Evolutionary conservation across 2,113 vertebrate genomes (phyloP), one percentile per base, ranked within the genome.

Genomic region (Tauraco erythrolophus): DNA sequence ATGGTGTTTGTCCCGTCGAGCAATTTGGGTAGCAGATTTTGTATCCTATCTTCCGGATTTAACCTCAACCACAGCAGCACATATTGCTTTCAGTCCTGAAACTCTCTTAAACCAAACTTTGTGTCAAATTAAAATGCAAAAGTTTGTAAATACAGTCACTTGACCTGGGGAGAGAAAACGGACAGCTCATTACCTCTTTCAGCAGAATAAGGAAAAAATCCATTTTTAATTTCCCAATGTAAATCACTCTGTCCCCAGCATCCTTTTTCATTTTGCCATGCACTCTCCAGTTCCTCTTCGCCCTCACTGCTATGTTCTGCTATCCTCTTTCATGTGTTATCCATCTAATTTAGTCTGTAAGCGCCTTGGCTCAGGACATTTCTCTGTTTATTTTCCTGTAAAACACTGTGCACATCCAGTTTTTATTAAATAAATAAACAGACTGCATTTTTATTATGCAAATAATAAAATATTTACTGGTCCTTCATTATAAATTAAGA

Each of bases 21-120:
- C 70, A 92, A 79, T 90, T 88, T 70, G 66, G 75, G 27, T 54
- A 89, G 66, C 84, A 94, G 82, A 91, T 91, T 94, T 91, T 84
- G 33, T 70, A 78, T 94, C 30, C 62, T 37, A 6, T 66, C 84
- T 87, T 75, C 41, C 1, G 0, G 61, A 84, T 95, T 96, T 95
- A 94, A 92, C 84, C 78, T 84, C 72, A 79, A 23, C 45, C 57
- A 61, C 57, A 82, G 80, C 77, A 95, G 69, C 41, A 60, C 37
- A 35, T 31, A 11, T 5, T 94, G 77, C 77, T 91, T 95, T 93
- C 70, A n/a, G 28, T 69, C 31, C 70, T 69, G 74, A 68, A 95
- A 76, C 25, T 65, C 79, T 60, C 28, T 81, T 81, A 89, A 94
- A 57, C 14, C 45, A 48, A 58, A 87, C n/a, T 70, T 65, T 72